These are phyloP conservation scores for Atherinosoma microstoma DNA, from an alignment of 2,797 vertebrate genomes.

Conservation along the genomic window DNA sequence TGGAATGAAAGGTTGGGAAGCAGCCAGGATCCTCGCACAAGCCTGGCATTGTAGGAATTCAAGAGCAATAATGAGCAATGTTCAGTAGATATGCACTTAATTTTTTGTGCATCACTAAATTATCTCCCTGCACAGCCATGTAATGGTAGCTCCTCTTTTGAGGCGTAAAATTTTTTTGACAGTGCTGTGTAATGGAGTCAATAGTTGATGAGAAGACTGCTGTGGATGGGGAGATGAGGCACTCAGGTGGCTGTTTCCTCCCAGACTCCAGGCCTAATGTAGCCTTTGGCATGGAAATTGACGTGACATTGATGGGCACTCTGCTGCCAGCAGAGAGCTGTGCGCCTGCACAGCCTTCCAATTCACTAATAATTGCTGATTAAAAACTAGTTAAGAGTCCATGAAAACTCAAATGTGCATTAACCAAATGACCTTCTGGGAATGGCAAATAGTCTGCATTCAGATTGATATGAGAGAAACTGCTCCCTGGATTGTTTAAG, in stretches of 20 bases:
- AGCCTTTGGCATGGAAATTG: slow-evolving; percentile 83
- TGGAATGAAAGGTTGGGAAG: slow-evolving; percentile 56
- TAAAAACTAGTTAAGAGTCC: slow-evolving; percentile 95
- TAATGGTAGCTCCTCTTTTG: slow-evolving; percentile 80
- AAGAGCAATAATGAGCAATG: slow-evolving; percentile 78
- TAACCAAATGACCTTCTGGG: slow-evolving; percentile 89
- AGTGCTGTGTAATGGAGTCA: slow-evolving; percentile 82
- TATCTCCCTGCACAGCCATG: slow-evolving; percentile 77
- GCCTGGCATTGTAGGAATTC: slow-evolving; percentile 67
- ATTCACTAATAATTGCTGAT: slow-evolving; percentile 92
- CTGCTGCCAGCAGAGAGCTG: slow-evolving; percentile 75
- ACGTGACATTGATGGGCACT: slow-evolving; percentile 89
- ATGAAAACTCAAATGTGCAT: slow-evolving; percentile 91
- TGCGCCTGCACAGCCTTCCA: slow-evolving; percentile 80
- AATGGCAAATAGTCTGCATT: slow-evolving; percentile 73
- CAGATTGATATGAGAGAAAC: slow-evolving; percentile 45
- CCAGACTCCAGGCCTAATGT: slow-evolving; percentile 75
- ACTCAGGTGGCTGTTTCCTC: slow-evolving; percentile 80
- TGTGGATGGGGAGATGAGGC: slow-evolving; percentile 75
- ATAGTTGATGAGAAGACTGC: slow-evolving; percentile 78
- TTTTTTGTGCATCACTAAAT: slow-evolving; percentile 80
- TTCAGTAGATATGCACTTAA: slow-evolving; percentile 78
- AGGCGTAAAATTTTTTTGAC: slow-evolving; percentile 82
- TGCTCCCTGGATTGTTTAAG: slow-evolving; percentile 59
- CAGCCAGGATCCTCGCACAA: slow-evolving; percentile 50